Evolutionary conservation across 2,888 invertebrate genomes (phyloP).

Genomic region (Omphaloscelis lunosa): DNA sequence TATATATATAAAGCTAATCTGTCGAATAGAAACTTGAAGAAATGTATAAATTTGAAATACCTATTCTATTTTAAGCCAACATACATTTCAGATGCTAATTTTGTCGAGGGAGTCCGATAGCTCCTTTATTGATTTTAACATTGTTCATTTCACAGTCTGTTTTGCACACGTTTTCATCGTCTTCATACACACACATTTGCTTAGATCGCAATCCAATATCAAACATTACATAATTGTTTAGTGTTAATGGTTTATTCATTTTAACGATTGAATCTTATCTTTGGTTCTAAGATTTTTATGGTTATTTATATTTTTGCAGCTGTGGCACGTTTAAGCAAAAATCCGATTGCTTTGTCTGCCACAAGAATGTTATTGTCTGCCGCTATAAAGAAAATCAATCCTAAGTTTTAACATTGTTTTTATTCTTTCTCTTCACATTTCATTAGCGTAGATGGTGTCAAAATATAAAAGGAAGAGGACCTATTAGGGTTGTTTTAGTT

Average conservation of each 20-base stretch:
- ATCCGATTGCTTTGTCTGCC: conserved; percentile 26
- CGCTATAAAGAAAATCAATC: conserved; percentile 28
- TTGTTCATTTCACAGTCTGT: conserved; percentile 61
- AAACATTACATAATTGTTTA: conserved; percentile 55
- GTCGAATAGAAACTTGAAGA: not conserved
- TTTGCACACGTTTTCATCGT: conserved; percentile 43
- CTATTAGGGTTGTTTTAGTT: conserved; percentile 40
- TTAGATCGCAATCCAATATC: conserved; percentile 26
- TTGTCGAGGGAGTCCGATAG: not conserved
- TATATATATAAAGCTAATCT: not conserved
- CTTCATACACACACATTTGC: conserved; percentile 14
- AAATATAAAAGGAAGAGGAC: conserved; percentile 29
- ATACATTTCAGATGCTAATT: conserved; percentile 11
- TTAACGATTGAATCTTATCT: conserved; percentile 51
- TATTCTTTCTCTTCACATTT: conserved; percentile 20
- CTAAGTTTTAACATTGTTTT: conserved; percentile 1
- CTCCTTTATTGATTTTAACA: conserved; percentile 65
- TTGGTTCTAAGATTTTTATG: conserved; percentile 29
- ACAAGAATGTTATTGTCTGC: conserved; percentile 23
- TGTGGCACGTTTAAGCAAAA: conserved; percentile 15
- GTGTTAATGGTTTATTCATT: conserved; percentile 42
- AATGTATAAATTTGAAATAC: not conserved
- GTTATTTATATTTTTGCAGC: conserved; percentile 34
- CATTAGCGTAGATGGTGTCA: conserved; percentile 6
- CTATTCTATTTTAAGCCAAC: not conserved